Base-by-base conservation (phyloP, 1,140 invertebrate species). In the Bradynema listronoti region DNA sequence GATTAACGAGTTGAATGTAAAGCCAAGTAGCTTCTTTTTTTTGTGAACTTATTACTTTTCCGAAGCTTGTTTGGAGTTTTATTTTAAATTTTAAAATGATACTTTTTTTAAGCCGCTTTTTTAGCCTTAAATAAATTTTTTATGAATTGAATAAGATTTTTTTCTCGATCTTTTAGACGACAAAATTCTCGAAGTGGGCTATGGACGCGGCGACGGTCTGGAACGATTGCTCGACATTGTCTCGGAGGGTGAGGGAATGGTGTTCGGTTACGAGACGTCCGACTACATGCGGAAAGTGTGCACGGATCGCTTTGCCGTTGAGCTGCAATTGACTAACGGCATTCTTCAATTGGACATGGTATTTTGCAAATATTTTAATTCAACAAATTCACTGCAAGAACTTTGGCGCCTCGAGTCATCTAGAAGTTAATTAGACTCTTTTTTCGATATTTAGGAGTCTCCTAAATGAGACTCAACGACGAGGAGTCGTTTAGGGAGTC, bases 141-240 rank as follows among this genome's bases (percentile, higher is more conserved):
- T 14, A 2, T 56, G 50, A 1, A 7, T 50, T 55, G 16, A 9
- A 14, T 7, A 11, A n/a, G 16, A 9, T 29, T 22, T 25, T n/a
- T 29, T 25, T n/a, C 5, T 46, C n/a, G n/a, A n/a, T n/a, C n/a
- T 24, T 66, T 58, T 30, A 66, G 64, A 67, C 49, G 19, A 60
- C 25, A 63, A 60, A 9, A 43, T 68, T 19, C 50, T 66, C 2
- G 64, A 66, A 42, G n/a, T 66, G n/a, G 64, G 64, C 33, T 66
- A 54, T 47, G 64, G 64, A 4, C 57, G 64, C 36, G 64, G 64
- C n/a, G 16, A 59, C 39, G 64, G 64, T 22, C 16, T 66, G 0
- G 24, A 34, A 7, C n/a, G 34, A 14, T 16, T 58, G 24, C 49
- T 42, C n/a, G 39, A 61, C 25, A 68, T 4, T n/a, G 24, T 66